Conservation (phyloP, 2,888 invertebrate species). For the Cheilosia vulpina region DNA sequence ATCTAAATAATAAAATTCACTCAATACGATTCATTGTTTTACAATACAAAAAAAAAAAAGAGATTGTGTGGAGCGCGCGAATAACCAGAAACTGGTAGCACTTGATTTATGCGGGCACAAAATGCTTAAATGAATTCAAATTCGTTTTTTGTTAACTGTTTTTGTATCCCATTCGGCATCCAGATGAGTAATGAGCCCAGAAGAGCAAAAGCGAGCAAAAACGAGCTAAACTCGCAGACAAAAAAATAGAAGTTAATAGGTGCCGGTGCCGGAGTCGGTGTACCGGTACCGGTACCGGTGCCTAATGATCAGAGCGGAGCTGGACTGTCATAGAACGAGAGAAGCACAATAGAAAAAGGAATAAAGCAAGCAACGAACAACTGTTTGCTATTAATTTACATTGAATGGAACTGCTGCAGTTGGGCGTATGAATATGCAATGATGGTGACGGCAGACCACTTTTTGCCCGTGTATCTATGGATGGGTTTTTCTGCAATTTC, state of each 20-base stretch:
- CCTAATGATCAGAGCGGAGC: conserved; percentile 33
- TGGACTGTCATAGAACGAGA: conserved; percentile 23
- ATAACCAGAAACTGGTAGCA: conserved; percentile 3
- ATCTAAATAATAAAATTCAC: conserved; percentile 63
- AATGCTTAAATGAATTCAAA: conserved; percentile 34
- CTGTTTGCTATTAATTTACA: conserved; percentile 53
- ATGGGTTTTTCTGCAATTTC: conserved; percentile 27
- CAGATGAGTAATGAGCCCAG: conserved; percentile 24
- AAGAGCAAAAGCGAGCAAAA: neutral
- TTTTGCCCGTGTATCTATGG: conserved; percentile 24
- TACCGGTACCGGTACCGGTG: conserved; percentile 23
- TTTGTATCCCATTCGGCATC: conserved; percentile 47
- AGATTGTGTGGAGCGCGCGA: conserved; percentile 14
- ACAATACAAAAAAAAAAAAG: neutral
- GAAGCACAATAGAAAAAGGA: conserved; percentile 38
- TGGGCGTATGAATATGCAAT: conserved; percentile 34
- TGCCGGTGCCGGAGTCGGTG: neutral
- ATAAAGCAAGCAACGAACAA: conserved; percentile 27
- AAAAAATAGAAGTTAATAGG: neutral
- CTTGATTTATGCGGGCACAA: conserved; percentile 54
- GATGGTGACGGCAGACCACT: conserved; percentile 10
- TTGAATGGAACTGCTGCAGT: conserved; percentile 41
- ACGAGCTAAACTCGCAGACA: too few relatives aligned
- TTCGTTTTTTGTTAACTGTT: conserved; percentile 22
- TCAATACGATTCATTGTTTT: conserved; percentile 42